Base-by-base conservation (phyloP, 2,113 vertebrate genomes). In the Hyaena hyaena region DNA sequence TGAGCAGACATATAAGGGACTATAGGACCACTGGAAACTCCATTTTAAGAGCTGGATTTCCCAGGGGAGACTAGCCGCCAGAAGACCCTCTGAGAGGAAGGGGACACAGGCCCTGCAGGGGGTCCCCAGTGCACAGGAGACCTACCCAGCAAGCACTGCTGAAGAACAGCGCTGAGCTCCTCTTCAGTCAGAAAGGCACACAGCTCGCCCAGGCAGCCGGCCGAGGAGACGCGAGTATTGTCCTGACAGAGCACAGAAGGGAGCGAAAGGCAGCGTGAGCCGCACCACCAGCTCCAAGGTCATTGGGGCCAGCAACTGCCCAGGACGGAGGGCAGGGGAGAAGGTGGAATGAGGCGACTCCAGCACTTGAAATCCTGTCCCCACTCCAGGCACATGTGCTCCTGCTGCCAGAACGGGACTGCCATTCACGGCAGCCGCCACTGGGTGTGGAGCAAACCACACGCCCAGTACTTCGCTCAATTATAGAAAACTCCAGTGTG, bases 181-280 rank as follows among this genome's bases (percentile, higher is more conserved):
- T 99, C 99, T 10, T 99, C 99, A 0, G 99, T 99, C 97, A 99
- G 98, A 89, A 99, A 99, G 5, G 99, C 99, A 69, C 99, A 99
- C n/a, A 99, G 98, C 90, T 99, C 99, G 61, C 99, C 99, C 31
- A 99, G 97, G 96, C 99, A 99, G 83, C 99, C 99, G 0, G 99
- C 99, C 0, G 99, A 99, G 24, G 99, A 99, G 99, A 99, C 99
- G 63, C 99, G 99, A 1, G 99, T 99, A 76, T 99, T 99, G 96
- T 99, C 99, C 99, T 99, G 96, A 68, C 0, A 3, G 88, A 76
- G 66, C 58, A 80, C 23, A 96, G 58, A 96, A 83, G 55, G 55
- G 11, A 48, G 77, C 92, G 73, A 92, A 2, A 28, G 12, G 31
- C 17, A 3, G 85, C 28, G 7, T 21, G 28, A 82, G 21, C 68